These are phyloP conservation scores for Turritopsis rubra DNA, from an alignment of 30 jellyfish, hydroid and myxozoan species.

Conservation along the genomic window DNA sequence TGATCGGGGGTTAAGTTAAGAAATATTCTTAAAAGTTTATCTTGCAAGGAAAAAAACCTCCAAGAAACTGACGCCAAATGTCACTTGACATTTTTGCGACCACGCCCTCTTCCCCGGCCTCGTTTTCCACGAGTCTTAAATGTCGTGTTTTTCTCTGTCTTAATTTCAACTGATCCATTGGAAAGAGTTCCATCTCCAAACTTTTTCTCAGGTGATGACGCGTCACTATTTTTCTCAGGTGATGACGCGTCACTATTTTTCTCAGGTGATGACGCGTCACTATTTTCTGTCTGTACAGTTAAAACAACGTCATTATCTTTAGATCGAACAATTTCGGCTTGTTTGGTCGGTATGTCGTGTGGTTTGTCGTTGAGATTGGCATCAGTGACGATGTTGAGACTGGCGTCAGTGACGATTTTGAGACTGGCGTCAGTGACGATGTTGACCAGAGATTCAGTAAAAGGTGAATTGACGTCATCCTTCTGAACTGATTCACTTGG, in stretches of 20 bases:
- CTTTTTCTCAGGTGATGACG: too few relatives aligned
- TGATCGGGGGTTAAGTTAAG: too few relatives aligned
- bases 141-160: neutral
- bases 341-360: too few relatives aligned
- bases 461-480: slow-evolving; percentile 6
- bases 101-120: slow-evolving; percentile 20
- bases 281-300: neutral
- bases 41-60: neutral
- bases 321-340: too few relatives aligned
- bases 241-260: too few relatives aligned
- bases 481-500: neutral
- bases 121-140: slow-evolving; percentile 4
- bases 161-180: neutral
- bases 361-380: too few relatives aligned
- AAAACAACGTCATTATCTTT: neutral
- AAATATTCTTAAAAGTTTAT: neutral
- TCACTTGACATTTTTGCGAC: neutral
- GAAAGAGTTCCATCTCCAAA: neutral
- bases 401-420: too few relatives aligned
- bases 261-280: too few relatives aligned
- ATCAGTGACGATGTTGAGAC: too few relatives aligned
- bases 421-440: too few relatives aligned
- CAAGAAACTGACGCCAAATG: neutral
- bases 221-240: too few relatives aligned
- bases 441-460: slow-evolving; percentile 11